A percentile compares a stretch with the other conserved stretches of the same genome.
Evolutionary conservation across 2,888 invertebrate genomes (phyloP).

Genomic region (Volucella inflata): DNA sequence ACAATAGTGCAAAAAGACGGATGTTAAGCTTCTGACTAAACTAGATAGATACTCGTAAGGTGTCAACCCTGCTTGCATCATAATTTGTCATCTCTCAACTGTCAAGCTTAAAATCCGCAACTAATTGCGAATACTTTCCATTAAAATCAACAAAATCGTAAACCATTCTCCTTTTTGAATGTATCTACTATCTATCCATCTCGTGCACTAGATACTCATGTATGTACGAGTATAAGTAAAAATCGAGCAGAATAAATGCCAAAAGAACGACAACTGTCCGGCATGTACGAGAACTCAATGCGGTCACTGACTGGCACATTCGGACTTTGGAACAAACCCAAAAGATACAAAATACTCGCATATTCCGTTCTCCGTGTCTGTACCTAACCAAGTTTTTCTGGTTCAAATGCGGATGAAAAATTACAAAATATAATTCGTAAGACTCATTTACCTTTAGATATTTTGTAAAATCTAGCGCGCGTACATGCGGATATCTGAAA

Average conservation of each 20-base stretch:
- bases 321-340: slow-evolving; percentile 65
- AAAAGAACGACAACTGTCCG: slow-evolving; percentile 10
- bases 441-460: slow-evolving; percentile 4
- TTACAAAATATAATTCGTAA: slow-evolving; percentile 44
- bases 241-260: slow-evolving; percentile 4
- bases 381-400: slow-evolving; percentile 51
- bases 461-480: slow-evolving; percentile 16
- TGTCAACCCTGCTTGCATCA: background rate
- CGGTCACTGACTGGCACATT: slow-evolving; percentile 67
- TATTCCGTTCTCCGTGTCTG: background rate
- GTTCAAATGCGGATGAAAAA: slow-evolving; percentile 50
- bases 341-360: slow-evolving; percentile 41
- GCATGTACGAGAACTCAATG: slow-evolving; percentile 18
- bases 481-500: background rate
- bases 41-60: background rate
- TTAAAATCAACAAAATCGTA: slow-evolving; percentile 37
- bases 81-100: too few species aligned
- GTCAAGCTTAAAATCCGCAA: background rate
- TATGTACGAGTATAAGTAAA: background rate
- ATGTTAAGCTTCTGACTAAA: too few species aligned
- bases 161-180: background rate
- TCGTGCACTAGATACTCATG: slow-evolving; percentile 28
- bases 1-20: too few species aligned
- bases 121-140: slow-evolving; percentile 50
- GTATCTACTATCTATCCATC: background rate